A percentile compares a stretch with the other conserved stretches of the same genome.
phyloP scores from a whole-genome alignment of 2,888 invertebrate species.

The Yponomeuta plumbellus region DNA sequence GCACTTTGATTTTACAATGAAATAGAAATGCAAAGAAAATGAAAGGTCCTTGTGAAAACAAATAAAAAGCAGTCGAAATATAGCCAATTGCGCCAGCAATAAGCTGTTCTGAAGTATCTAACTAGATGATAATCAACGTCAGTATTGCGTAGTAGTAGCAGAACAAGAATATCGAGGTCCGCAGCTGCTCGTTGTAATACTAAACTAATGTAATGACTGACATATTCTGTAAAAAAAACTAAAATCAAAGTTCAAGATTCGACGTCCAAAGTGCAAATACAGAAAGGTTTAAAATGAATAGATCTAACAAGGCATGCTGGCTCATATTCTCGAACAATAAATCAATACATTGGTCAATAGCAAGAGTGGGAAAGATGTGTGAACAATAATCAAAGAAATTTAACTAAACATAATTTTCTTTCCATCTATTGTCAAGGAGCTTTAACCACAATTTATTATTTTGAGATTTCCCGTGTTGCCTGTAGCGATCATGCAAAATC shows the following conservation, averaged over 20 bases:
- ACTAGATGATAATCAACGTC: neutral
- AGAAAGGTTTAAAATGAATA: no score
- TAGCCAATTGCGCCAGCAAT: neutral
- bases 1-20: neutral
- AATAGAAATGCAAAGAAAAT: neutral
- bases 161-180: neutral
- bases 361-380: no score
- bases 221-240: neutral
- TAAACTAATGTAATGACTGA: neutral
- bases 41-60: neutral
- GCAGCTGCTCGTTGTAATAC: neutral
- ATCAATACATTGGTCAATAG: no score
- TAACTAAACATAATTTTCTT: no score
- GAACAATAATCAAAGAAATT: no score
- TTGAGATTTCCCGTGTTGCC: no score
- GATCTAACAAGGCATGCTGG: no score
- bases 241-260: neutral
- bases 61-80: neutral
- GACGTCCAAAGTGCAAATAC: no score
- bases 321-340: no score
- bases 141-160: neutral
- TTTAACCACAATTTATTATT: no score
- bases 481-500: no score
- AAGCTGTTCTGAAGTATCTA: neutral
- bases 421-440: no score